Evolutionary conservation across 2,113 vertebrate species (phyloP).

Genomic region (Galemys pyrenaicus): DNA sequence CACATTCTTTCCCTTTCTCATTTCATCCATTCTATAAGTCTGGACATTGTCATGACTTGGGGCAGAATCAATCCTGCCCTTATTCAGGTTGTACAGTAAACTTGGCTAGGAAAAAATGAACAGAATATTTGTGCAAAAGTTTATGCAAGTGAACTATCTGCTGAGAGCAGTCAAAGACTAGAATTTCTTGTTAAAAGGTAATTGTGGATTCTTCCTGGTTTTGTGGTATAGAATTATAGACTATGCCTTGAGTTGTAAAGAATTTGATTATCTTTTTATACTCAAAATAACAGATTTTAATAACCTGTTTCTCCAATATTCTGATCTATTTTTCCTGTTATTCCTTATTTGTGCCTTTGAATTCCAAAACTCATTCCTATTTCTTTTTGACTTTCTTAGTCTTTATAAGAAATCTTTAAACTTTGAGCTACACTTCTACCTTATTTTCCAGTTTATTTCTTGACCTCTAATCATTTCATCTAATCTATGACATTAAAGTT

Average conservation of each 20-base stretch:
- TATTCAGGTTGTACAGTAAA: not conserved
- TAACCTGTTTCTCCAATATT: not conserved
- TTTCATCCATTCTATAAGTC: not conserved
- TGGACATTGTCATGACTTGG: not conserved
- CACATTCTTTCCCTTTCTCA: not conserved
- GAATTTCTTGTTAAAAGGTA: not conserved
- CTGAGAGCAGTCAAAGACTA: not conserved
- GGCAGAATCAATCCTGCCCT: not conserved
- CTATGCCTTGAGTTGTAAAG: not conserved
- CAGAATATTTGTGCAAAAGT: not conserved
- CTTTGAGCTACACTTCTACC: not conserved
- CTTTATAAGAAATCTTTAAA: not conserved
- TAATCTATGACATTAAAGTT: not conserved
- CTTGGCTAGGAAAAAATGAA: not conserved
- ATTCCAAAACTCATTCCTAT: not conserved
- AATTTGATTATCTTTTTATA: not conserved
- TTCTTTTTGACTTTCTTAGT: not conserved
- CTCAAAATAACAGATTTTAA: not conserved
- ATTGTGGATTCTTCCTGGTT: not conserved
- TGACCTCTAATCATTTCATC: not conserved
- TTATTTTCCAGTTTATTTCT: constrained; percentile 45
- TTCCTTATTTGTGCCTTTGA: not conserved
- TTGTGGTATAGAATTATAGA: not conserved
- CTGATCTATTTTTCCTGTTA: not conserved
- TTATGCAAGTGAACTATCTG: not conserved